Evolutionary conservation across 1,140 invertebrate genomes (phyloP).

Genomic region (Pomacea maculata): DNA sequence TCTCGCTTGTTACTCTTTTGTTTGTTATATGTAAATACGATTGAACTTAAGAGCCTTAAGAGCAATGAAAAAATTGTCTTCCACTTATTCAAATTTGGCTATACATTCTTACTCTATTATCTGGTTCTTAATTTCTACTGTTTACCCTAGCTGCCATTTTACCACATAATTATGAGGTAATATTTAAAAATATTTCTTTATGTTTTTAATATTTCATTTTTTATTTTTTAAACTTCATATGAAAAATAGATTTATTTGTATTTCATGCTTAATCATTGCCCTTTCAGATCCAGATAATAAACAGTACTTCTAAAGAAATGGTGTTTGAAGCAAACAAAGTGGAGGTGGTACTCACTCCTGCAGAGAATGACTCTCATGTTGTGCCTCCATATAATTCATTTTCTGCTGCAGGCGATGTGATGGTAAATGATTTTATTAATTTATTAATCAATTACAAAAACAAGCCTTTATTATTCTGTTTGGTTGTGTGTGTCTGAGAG

Average conservation of each 20-base stretch:
- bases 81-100: too few relatives aligned
- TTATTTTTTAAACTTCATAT: too few relatives aligned
- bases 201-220: too few relatives aligned
- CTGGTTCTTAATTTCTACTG: too few relatives aligned
- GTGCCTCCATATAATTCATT: slow-evolving; percentile 56
- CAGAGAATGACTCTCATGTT: slow-evolving; percentile 44
- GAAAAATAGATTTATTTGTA: background rate
- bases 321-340: slow-evolving; percentile 31
- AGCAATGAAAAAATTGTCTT: too few relatives aligned
- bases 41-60: too few relatives aligned
- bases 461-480: background rate
- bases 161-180: too few relatives aligned
- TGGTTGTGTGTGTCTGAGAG: slow-evolving; percentile 18
- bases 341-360: slow-evolving; percentile 39
- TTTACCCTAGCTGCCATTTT: too few relatives aligned
- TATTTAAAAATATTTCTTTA: too few relatives aligned
- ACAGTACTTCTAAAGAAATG: slow-evolving; percentile 24
- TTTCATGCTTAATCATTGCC: background rate
- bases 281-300: slow-evolving; percentile 40
- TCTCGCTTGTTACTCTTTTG: too few relatives aligned
- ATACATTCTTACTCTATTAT: too few relatives aligned
- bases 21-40: too few relatives aligned
- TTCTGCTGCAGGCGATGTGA: slow-evolving; percentile 36
- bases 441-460: background rate
- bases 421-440: slow-evolving; percentile 21